Evolutionary conservation across 1,140 invertebrate genomes (phyloP).

Genomic region (Drosophila triauraria): DNA sequence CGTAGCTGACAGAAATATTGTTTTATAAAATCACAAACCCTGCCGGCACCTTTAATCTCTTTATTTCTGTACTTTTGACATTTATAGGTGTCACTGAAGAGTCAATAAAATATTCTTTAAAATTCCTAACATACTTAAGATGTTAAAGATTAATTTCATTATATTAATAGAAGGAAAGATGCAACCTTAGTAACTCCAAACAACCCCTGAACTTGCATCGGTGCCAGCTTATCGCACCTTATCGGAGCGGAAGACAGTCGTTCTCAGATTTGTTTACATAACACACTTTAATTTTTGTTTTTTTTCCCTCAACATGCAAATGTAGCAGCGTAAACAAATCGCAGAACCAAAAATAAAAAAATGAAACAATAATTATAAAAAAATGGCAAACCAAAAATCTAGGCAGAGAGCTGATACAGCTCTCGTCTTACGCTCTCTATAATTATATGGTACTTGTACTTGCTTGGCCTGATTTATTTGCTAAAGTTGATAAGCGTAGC

Average conservation of each 20-base stretch:
- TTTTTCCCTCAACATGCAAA: not conserved
- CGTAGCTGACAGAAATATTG: not conserved
- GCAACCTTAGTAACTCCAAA: no score
- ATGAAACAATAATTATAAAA: not conserved
- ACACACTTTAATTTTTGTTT: not conserved
- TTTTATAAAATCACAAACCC: no score
- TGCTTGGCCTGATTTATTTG: slow-evolving; percentile 47
- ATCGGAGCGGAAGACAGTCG: slow-evolving; percentile 7
- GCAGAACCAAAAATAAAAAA: slow-evolving; percentile 6
- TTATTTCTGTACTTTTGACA: no score
- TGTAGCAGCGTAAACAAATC: slow-evolving; percentile 11
- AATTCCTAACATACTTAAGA: no score
- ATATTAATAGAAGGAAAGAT: not conserved
- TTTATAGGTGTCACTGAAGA: no score
- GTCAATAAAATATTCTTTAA: no score
- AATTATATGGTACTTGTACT: slow-evolving; percentile 29
- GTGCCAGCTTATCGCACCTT: slow-evolving; percentile 14
- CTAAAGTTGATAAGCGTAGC: slow-evolving; percentile 33
- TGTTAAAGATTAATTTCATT: no score
- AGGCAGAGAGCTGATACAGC: slow-evolving; percentile 6
- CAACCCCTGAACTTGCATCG: slow-evolving; percentile 16
- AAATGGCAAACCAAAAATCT: slow-evolving; percentile 18
- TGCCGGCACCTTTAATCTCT: no score
- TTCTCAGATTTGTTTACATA: slow-evolving; percentile 19
- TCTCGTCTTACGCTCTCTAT: slow-evolving; percentile 7